Conservation (phyloP, 1,140 invertebrate species). For the Drosophila funebris region DNA sequence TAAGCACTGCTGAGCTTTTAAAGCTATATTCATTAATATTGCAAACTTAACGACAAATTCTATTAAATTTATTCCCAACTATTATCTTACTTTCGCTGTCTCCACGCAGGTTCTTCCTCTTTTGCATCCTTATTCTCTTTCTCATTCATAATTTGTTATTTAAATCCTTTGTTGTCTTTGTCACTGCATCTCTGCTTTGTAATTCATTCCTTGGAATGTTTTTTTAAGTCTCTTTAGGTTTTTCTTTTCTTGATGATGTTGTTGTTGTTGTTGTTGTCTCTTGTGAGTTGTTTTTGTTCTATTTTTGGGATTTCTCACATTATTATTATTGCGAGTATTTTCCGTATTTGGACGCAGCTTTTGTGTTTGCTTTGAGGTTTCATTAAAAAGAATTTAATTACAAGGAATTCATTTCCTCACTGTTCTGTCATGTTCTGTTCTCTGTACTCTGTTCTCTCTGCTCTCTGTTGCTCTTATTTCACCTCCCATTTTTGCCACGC, state of each 20-base stretch:
- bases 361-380: conserved; percentile 62
- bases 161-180: conserved; percentile 2
- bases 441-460: not conserved
- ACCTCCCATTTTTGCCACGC: conserved; percentile 26
- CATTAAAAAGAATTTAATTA: conserved; percentile 73
- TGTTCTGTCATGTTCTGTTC: too few species aligned
- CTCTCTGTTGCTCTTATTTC: conserved; percentile 26
- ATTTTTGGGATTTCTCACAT: conserved; percentile 3
- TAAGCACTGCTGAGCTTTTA: too few species aligned
- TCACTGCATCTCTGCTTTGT: conserved; percentile 3
- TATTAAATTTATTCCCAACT: not conserved
- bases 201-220: not conserved
- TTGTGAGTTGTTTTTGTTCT: not conserved
- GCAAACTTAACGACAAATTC: not conserved
- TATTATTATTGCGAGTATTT: conserved; percentile 14
- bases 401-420: conserved; percentile 30
- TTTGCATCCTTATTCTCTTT: not conserved
- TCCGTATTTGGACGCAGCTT: conserved; percentile 15
- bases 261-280: not conserved
- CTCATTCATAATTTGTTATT: not conserved
- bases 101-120: not conserved
- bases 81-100: not conserved
- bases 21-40: too few species aligned
- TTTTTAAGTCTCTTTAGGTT: not conserved
- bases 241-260: too few species aligned